Evolutionary conservation across 2,797 vertebrate species (phyloP).

Genomic region (Pristis pectinata): DNA sequence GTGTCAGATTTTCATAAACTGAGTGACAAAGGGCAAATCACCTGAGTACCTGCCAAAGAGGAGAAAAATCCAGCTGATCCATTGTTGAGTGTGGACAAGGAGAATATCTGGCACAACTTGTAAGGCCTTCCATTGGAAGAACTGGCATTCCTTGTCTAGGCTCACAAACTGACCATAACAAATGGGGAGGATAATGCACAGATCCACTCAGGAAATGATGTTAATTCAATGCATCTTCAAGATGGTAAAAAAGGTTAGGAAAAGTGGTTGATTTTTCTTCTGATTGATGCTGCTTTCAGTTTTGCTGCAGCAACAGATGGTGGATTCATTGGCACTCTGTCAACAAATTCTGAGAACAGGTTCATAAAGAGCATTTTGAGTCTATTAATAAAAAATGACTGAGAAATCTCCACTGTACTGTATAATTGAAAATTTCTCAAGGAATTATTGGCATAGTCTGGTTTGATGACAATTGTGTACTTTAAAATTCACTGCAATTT

Average conservation of each 20-base stretch:
- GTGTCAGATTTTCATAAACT: not conserved
- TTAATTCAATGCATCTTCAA: not conserved
- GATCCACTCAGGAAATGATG: not conserved
- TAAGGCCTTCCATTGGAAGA: not conserved
- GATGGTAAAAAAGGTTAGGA: not conserved
- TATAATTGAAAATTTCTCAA: conserved; percentile 21
- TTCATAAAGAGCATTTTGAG: not conserved
- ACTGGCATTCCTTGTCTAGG: not conserved
- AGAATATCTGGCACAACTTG: not conserved
- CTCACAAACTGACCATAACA: not conserved
- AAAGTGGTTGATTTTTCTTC: not conserved
- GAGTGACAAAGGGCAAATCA: not conserved
- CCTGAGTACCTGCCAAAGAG: not conserved
- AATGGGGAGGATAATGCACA: not conserved
- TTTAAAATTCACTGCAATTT: not conserved
- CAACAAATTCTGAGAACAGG: conserved; percentile 16
- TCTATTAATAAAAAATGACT: not conserved
- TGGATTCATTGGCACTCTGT: not conserved
- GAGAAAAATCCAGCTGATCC: not conserved
- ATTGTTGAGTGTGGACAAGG: not conserved
- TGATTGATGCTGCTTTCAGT: not conserved
- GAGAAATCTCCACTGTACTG: not conserved
- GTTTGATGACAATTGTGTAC: not conserved
- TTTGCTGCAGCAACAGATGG: not conserved
- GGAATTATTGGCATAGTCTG: not conserved